A percentile compares a stretch with the other conserved stretches of the same genome.
Conservation (phyloP, 2,113 vertebrate genomes). For the Oryzias melastigma region DNA sequence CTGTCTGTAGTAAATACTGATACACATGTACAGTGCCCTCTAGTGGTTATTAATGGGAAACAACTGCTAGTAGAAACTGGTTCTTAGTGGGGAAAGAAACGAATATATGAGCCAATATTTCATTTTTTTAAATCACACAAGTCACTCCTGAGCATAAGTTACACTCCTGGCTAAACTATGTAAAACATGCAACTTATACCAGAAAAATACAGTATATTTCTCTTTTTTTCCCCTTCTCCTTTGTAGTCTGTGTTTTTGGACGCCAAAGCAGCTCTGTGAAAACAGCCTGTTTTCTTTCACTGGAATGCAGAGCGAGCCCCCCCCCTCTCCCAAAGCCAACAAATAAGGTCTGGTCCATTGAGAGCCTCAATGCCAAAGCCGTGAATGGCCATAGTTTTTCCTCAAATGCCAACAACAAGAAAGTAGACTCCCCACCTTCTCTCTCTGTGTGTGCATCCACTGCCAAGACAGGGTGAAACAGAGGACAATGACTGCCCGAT, state of each 20-base stretch:
- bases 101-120: too few relatives aligned
- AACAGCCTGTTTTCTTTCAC: slow-evolving; percentile 8
- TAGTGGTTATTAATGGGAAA: too few relatives aligned
- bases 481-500: slow-evolving; percentile 51
- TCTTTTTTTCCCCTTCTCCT: neutral
- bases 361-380: slow-evolving; percentile 46
- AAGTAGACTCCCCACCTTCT: slow-evolving; percentile 53
- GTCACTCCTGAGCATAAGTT: too few relatives aligned
- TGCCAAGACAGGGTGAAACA: slow-evolving; percentile 52
- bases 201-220: neutral
- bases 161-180: too few relatives aligned
- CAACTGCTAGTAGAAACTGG: too few relatives aligned
- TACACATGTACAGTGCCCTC: too few relatives aligned
- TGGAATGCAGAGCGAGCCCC: slow-evolving; percentile 38
- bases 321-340: slow-evolving; percentile 31
- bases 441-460: slow-evolving; percentile 43
- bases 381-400: slow-evolving; percentile 61
- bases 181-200: too few relatives aligned
- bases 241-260: slow-evolving; percentile 6
- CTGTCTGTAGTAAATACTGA: too few relatives aligned
- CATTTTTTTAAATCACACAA: too few relatives aligned
- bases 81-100: too few relatives aligned
- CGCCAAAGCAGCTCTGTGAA: slow-evolving; percentile 17
- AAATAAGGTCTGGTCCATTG: slow-evolving; percentile 35
- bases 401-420: slow-evolving; percentile 56